These are phyloP conservation scores for Scleropages formosus DNA, from an alignment of 2,797 vertebrate genomes.

Conservation along the genomic window DNA sequence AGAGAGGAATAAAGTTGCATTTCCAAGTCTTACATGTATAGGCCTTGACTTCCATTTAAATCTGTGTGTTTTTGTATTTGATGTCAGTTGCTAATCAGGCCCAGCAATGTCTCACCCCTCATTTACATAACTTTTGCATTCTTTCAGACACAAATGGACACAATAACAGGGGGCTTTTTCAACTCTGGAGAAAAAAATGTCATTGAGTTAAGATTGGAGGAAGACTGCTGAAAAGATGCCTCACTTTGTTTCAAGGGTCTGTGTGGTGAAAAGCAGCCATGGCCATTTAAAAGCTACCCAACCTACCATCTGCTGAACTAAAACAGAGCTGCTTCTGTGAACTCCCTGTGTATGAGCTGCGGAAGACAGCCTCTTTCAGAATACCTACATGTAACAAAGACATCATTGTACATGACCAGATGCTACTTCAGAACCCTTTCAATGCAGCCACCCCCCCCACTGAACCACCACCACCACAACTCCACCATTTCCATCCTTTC, in stretches of 20 bases:
- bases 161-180: background rate
- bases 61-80: background rate
- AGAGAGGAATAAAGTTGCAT: too few species aligned
- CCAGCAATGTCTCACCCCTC: background rate
- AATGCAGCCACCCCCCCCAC: conserved; percentile 10
- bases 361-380: conserved; percentile 35
- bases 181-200: background rate
- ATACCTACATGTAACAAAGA: conserved; percentile 56
- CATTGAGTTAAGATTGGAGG: conserved; percentile 24
- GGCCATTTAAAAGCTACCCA: conserved; percentile 31
- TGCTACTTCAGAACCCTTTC: conserved; percentile 33
- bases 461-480: background rate
- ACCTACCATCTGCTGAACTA: conserved; percentile 30
- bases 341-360: conserved; percentile 27
- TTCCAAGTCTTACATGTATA: background rate
- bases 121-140: background rate
- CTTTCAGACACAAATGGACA: background rate
- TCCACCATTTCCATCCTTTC: background rate
- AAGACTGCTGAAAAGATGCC: conserved; percentile 4
- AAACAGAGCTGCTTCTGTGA: conserved; percentile 35
- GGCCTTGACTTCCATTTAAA: background rate
- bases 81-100: background rate
- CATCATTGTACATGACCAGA: conserved; percentile 54
- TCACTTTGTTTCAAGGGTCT: conserved; percentile 27
- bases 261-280: conserved; percentile 11